A percentile compares a stretch with the other conserved stretches of the same genome.
These are phyloP conservation scores for Agrypnia vestita DNA, from an alignment of 1,140 invertebrate genomes.

Conservation along the genomic window DNA sequence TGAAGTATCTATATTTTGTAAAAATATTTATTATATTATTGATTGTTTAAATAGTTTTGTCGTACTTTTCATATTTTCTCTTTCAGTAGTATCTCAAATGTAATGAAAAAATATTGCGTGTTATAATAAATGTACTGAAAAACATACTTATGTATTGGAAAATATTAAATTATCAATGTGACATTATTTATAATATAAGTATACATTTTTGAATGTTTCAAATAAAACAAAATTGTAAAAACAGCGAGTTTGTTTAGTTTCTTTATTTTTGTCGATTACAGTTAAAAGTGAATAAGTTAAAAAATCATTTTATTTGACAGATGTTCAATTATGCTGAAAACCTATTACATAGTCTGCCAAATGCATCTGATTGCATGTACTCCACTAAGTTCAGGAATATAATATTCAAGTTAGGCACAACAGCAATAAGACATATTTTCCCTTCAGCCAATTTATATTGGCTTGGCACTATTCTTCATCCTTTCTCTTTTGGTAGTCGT, in stretches of 20 bases:
- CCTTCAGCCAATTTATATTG: no score
- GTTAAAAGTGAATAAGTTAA: no score
- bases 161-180: slow-evolving; percentile 1
- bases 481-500: slow-evolving; percentile 58
- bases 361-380: no score
- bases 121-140: slow-evolving; percentile 36
- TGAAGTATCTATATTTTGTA: slow-evolving; percentile 37
- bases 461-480: not conserved
- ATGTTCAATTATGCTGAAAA: no score
- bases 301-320: no score
- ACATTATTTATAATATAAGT: slow-evolving; percentile 3
- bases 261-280: no score
- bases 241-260: not conserved
- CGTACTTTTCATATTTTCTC: not conserved
- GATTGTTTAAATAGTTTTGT: slow-evolving; percentile 5
- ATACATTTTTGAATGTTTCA: slow-evolving; percentile 42
- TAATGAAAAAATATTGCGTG: not conserved
- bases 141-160: slow-evolving; percentile 29
- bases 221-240: slow-evolving; percentile 17
- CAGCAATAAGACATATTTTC: no score
- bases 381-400: no score
- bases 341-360: no score
- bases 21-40: slow-evolving; percentile 24
- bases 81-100: not conserved
- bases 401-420: no score